Base-by-base conservation (phyloP, 2,797 vertebrate species). In the Falco naumanni region DNA sequence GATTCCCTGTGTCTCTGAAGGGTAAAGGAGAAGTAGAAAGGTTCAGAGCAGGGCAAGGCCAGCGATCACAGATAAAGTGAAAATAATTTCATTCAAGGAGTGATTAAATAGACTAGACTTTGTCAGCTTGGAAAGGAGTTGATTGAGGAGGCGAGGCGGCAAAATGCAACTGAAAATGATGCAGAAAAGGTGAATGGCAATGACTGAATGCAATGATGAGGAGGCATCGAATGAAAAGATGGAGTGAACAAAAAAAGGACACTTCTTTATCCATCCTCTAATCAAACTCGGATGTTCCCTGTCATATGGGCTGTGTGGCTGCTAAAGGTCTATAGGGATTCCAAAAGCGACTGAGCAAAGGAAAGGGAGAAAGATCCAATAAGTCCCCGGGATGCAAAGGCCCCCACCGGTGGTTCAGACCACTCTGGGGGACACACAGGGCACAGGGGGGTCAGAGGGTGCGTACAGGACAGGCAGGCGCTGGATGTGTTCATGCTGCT, bases 391-490 rank as follows among this genome's bases (percentile, higher is more conserved):
- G 70, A 51, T 66, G 51, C 65, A 43, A 77, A 82, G 33, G 5
- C 11, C 19, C 37, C 43, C 1, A 4, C 1, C 0, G 4, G 6
- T 2, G 3, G 45, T 43, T 69, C 43, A 41, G n/a, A 28, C 16
- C 0, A 0, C 21, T 17, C 26, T 7, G 29, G 47, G 21, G 24
- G 29, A 15, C 29, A 28, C 0, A 0, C 16, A 18, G 25, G n/a
- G 15, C 39, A 39, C 0, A 1, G 7, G 16, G 15, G 9, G 31
- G 2, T 8, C 3, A 3, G 51, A 82, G 19, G 5, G 29, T 28
- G 51, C 33, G 6, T 37, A 9, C 1, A 2, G 21, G 51, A 9
- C 1, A 2, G 19, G 51, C 13, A 76, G 6, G 11, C 11, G 2
- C 20, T 53, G 24, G 24, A 20, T 71, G 33, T 25, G 31, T 54